Evolutionary conservation across 2,888 invertebrate genomes (phyloP).

Genomic region (Athalia cordata): DNA sequence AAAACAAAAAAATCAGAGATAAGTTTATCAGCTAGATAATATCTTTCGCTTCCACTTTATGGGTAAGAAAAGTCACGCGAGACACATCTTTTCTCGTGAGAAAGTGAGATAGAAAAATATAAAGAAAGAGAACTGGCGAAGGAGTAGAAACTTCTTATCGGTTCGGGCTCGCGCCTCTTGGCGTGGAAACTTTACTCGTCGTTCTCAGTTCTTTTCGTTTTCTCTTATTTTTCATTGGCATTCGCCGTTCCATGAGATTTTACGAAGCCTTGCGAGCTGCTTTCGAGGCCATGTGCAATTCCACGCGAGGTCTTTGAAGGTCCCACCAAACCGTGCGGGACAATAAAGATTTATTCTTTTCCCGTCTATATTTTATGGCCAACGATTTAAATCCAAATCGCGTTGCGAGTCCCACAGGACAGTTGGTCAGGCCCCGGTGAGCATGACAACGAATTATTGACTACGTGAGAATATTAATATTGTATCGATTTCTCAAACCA

Average conservation of each 20-base stretch:
- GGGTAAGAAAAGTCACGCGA: slow-evolving; percentile 22
- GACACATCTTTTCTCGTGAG: slow-evolving; percentile 26
- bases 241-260: slow-evolving; percentile 8
- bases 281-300: background rate
- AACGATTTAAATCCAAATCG: slow-evolving; percentile 37
- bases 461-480: background rate
- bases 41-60: background rate
- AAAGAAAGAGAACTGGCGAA: slow-evolving; percentile 15
- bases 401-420: slow-evolving; percentile 14
- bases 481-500: too few species aligned
- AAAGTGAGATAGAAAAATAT: background rate
- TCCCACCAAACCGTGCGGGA: slow-evolving; percentile 17
- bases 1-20: slow-evolving; percentile 2
- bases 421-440: slow-evolving; percentile 26
- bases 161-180: slow-evolving; percentile 22
- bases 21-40: slow-evolving; percentile 27
- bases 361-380: slow-evolving; percentile 39
- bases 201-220: slow-evolving; percentile 29
- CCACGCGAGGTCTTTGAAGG: slow-evolving; percentile 3
- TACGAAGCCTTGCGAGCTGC: background rate
- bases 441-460: slow-evolving; percentile 22
- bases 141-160: slow-evolving; percentile 31
- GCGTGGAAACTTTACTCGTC: slow-evolving; percentile 42
- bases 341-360: slow-evolving; percentile 31
- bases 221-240: slow-evolving; percentile 11